phyloP scores from a whole-genome alignment of 2,888 invertebrate genomes.

The Liposcelis brunnea region DNA sequence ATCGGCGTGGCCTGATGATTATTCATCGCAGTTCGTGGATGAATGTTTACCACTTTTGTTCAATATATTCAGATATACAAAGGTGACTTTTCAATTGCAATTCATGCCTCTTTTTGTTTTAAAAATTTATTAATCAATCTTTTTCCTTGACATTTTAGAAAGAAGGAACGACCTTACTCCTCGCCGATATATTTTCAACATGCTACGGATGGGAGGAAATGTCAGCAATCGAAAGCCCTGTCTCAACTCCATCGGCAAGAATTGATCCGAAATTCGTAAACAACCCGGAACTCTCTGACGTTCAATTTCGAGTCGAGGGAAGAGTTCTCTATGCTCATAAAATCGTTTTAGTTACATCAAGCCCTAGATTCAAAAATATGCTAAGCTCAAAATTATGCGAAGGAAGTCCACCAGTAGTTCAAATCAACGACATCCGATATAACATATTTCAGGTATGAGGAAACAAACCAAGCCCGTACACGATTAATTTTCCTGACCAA shows the following conservation, averaged over 20 bases:
- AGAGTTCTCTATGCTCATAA: conserved; percentile 85
- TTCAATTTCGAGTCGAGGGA: conserved; percentile 81
- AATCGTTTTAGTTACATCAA: conserved; percentile 81
- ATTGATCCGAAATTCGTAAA: conserved; percentile 89
- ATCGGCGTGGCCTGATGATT: conserved; percentile 74
- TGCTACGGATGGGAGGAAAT: conserved; percentile 78
- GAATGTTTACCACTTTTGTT: conserved; percentile 78
- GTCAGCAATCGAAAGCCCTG: conserved; percentile 52
- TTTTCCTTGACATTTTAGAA: too few species aligned
- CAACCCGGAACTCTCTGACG: conserved; percentile 82
- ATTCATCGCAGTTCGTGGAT: conserved; percentile 70
- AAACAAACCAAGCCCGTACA: conserved; percentile 13
- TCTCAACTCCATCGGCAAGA: conserved; percentile 46
- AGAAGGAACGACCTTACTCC: conserved; percentile 68
- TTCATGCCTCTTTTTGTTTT: conserved; percentile 8
- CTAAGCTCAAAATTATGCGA: conserved; percentile 56
- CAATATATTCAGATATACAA: conserved; percentile 78
- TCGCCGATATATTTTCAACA: conserved; percentile 79
- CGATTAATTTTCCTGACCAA: too few species aligned
- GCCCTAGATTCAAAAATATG: conserved; percentile 72
- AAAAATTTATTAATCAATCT: conserved; percentile 10
- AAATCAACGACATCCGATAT: conserved; percentile 83
- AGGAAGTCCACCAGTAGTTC: conserved; percentile 64
- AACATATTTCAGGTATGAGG: conserved; percentile 86
- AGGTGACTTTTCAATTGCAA: conserved; percentile 31